Conservation (phyloP, 2,888 invertebrate species). For the Cataglyphis cursor region DNA sequence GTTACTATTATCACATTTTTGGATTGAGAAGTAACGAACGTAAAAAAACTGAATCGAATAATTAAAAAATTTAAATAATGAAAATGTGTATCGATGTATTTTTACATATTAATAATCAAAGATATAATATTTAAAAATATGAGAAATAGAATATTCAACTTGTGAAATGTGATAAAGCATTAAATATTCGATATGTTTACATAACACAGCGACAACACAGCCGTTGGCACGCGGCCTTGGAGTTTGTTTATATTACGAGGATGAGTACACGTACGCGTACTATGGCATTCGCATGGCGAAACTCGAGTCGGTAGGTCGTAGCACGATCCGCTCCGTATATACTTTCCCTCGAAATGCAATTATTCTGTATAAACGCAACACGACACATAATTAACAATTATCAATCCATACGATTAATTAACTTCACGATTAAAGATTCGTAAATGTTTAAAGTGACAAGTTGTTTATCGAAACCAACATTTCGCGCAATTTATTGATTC, state of each 20-base stretch:
- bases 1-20: not conserved
- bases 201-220: not conserved
- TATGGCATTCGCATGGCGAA: not conserved
- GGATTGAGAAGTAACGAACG: not conserved
- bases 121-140: not conserved
- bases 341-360: not conserved
- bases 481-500: not conserved
- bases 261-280: not conserved
- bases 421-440: not conserved
- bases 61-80: not conserved
- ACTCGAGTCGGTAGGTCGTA: not conserved
- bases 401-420: not conserved
- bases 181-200: not conserved
- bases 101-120: not conserved
- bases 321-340: not conserved
- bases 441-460: not conserved
- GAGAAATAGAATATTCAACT: not conserved
- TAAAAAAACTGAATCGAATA: not conserved
- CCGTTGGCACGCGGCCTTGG: not conserved
- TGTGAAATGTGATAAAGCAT: not conserved
- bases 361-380: not conserved
- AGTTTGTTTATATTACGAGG: not conserved
- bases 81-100: not conserved
- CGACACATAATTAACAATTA: not conserved
- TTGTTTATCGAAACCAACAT: not conserved